Percentiles rank a stretch among this genome's conserved stretches.
Conservation (phyloP, 1,140 invertebrate species). For the Pseudomyrmex gracilis region DNA sequence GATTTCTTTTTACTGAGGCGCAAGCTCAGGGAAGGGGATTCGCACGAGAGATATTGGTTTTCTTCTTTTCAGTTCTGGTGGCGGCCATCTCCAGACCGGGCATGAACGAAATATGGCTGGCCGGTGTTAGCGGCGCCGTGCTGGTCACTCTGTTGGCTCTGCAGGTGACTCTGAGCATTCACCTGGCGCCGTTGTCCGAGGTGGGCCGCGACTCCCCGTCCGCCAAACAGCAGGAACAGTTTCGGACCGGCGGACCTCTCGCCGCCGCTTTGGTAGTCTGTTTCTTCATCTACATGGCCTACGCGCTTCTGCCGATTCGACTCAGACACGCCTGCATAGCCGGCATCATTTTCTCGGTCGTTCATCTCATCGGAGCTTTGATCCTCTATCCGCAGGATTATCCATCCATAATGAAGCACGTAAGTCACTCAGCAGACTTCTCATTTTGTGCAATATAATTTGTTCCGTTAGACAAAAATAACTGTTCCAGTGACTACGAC, state of each 20-base stretch:
- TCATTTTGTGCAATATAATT: too few species aligned
- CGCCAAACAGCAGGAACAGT: constrained; percentile 58
- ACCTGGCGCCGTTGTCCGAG: constrained; percentile 76
- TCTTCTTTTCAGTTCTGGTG: constrained; percentile 88
- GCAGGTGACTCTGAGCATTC: constrained; percentile 87
- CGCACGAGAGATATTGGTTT: neutral
- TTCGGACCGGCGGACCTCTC: constrained; percentile 78
- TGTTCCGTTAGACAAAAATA: too few species aligned
- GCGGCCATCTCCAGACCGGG: constrained; percentile 91
- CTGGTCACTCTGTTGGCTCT: constrained; percentile 90
- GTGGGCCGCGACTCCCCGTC: constrained; percentile 1
- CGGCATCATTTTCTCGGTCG: constrained; percentile 88
- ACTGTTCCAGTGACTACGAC: too few species aligned
- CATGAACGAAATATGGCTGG: constrained; percentile 95
- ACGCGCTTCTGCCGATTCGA: constrained; percentile 93
- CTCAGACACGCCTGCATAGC: constrained; percentile 92
- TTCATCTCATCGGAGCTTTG: constrained; percentile 87
- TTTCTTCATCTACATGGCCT: constrained; percentile 95
- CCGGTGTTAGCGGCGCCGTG: constrained; percentile 93
- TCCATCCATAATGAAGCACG: constrained; percentile 80
- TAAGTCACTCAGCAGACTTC: constrained; percentile 68
- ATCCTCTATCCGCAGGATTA: constrained; percentile 80
- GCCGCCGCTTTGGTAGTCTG: constrained; percentile 89
- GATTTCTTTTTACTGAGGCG: too few species aligned
- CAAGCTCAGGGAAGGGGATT: too few species aligned